Evolutionary conservation across 2,113 vertebrate species (phyloP).

Genomic region (Xiphias gladius): DNA sequence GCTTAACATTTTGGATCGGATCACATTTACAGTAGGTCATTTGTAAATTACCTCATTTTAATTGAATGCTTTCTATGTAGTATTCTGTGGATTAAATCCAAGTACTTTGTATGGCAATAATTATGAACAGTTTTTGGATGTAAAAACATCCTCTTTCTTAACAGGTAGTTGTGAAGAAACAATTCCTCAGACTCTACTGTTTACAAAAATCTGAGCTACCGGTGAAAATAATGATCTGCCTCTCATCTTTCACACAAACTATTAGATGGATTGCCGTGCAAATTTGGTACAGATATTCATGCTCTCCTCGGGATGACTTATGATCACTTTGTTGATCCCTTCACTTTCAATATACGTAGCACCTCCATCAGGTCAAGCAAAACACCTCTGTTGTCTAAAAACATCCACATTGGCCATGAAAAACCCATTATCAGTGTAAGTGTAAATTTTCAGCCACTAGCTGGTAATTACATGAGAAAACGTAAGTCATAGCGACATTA

Average conservation of each 20-base stretch:
- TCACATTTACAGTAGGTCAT: not conserved
- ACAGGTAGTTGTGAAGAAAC: too few species aligned
- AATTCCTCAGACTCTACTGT: too few species aligned
- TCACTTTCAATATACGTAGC: too few species aligned
- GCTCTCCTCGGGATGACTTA: too few species aligned
- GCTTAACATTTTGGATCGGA: not conserved
- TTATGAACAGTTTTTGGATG: too few species aligned
- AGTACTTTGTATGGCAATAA: not conserved
- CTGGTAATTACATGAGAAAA: not conserved
- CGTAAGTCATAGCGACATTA: constrained; percentile 15
- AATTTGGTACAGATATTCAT: too few species aligned
- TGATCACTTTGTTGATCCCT: too few species aligned
- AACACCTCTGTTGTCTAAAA: not conserved
- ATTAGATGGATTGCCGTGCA: too few species aligned
- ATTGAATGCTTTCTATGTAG: not conserved
- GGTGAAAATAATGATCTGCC: not conserved
- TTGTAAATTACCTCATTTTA: not conserved
- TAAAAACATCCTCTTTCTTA: too few species aligned
- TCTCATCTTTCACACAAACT: not conserved
- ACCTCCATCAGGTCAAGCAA: too few species aligned
- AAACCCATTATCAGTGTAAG: not conserved
- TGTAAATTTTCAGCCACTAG: not conserved
- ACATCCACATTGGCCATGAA: not conserved
- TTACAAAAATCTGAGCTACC: too few species aligned
- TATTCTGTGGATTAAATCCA: not conserved